Evolutionary conservation across 2,797 vertebrate species (phyloP).

Genomic region (Sebastes aleutianus): DNA sequence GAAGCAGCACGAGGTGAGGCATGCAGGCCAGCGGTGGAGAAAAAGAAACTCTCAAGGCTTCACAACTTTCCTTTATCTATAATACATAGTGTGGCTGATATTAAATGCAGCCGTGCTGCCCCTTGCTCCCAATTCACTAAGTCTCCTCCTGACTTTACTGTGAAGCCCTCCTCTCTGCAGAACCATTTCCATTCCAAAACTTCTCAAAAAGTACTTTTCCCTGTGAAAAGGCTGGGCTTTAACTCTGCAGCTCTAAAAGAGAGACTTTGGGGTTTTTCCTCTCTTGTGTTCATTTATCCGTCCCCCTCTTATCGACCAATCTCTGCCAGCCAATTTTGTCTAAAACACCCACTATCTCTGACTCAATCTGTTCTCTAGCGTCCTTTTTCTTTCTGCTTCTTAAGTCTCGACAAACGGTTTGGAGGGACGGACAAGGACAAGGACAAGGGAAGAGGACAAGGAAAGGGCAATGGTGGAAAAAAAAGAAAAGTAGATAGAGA

Average conservation of each 20-base stretch:
- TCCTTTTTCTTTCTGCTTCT: conserved; percentile 24
- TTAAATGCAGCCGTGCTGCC: conserved; percentile 50
- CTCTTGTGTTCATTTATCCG: conserved; percentile 49
- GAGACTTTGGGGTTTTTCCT: conserved; percentile 25
- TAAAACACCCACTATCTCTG: conserved; percentile 58
- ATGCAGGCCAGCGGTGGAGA: conserved; percentile 26
- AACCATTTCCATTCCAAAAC: conserved; percentile 28
- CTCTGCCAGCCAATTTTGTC: conserved; percentile 56
- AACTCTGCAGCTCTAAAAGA: conserved; percentile 17
- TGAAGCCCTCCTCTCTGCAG: conserved; percentile 27
- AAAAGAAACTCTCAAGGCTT: conserved; percentile 46
- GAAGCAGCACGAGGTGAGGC: conserved; percentile 31
- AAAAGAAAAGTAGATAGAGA: conserved; percentile 1
- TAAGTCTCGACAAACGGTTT: conserved; percentile 20
- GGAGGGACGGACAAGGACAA: conserved; percentile 30
- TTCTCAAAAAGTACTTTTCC: conserved; percentile 30
- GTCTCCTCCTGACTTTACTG: conserved; percentile 34
- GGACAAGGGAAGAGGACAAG: neutral
- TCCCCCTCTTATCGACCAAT: conserved; percentile 50
- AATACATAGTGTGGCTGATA: conserved; percentile 58
- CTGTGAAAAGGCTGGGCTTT: conserved; percentile 11
- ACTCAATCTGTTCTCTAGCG: conserved; percentile 43
- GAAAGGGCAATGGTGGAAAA: neutral
- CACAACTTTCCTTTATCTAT: conserved; percentile 60
- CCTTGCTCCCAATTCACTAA: conserved; percentile 51